These are phyloP conservation scores for Drosophila stalkeri DNA, from an alignment of 2,888 invertebrate species.

Conservation along the genomic window DNA sequence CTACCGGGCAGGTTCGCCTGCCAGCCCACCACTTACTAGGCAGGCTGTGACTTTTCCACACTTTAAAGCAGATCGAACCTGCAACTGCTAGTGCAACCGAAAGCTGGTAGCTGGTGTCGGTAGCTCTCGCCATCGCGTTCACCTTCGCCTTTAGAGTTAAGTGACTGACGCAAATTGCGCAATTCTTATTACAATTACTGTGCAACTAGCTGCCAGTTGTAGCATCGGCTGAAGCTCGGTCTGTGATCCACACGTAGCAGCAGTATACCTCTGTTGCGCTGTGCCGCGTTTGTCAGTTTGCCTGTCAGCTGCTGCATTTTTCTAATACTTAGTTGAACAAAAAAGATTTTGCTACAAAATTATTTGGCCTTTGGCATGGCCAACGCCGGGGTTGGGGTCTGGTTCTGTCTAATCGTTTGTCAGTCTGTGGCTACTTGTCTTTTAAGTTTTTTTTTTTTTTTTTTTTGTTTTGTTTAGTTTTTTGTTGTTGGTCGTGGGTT, in stretches of 20 bases:
- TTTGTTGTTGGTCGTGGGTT: slow-evolving; percentile 27
- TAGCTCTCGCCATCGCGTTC: slow-evolving; percentile 20
- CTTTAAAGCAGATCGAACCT: slow-evolving; percentile 61
- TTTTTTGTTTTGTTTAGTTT: not conserved
- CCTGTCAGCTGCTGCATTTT: slow-evolving; percentile 57
- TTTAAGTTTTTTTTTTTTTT: slow-evolving; percentile 32
- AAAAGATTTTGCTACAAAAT: slow-evolving; percentile 47
- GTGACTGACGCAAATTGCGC: slow-evolving; percentile 78
- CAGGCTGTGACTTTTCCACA: slow-evolving; percentile 73
- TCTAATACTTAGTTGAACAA: slow-evolving; percentile 55
- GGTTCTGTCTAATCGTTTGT: slow-evolving; percentile 60
- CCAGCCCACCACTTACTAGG: slow-evolving; percentile 51
- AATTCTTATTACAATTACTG: slow-evolving; percentile 77
- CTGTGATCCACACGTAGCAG: slow-evolving; percentile 27
- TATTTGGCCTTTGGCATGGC: slow-evolving; percentile 64
- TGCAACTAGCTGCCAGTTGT: slow-evolving; percentile 52
- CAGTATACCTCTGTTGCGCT: slow-evolving; percentile 12
- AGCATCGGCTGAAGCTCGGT: slow-evolving; percentile 18
- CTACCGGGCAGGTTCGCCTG: slow-evolving; percentile 43
- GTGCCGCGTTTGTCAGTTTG: slow-evolving; percentile 22
- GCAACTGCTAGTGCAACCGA: slow-evolving; percentile 22
- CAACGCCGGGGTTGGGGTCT: slow-evolving; percentile 8
- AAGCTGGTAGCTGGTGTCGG: slow-evolving; percentile 18
- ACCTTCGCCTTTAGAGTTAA: slow-evolving; percentile 48
- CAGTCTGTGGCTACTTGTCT: slow-evolving; percentile 68